Conservation (phyloP, 1,140 invertebrate genomes). For the Caenorhabditis tropicalis region DNA sequence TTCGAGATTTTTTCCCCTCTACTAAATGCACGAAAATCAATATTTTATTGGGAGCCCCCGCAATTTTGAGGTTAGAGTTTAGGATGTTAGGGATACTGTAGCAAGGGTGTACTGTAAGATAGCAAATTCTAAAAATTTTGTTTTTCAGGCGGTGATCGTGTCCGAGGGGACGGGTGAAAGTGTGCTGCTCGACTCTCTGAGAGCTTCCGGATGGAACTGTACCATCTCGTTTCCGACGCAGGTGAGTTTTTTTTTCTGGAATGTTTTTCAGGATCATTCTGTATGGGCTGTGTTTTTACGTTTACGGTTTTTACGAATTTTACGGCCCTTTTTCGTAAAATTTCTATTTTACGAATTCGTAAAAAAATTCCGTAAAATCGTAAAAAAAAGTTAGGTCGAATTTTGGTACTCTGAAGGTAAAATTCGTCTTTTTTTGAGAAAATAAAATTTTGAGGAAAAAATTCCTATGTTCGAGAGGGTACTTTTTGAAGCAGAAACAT, state of each 20-base stretch:
- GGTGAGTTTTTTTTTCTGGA: neutral
- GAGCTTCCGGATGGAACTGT: conserved; percentile 31
- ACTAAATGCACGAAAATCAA: neutral
- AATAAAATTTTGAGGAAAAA: too few relatives aligned
- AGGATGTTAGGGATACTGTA: neutral
- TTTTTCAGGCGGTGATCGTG: conserved; percentile 45
- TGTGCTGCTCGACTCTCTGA: conserved; percentile 33
- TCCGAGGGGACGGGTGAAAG: conserved; percentile 26
- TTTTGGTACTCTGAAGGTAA: neutral
- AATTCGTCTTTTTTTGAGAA: too few relatives aligned
- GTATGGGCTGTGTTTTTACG: neutral
- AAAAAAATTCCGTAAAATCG: too few relatives aligned
- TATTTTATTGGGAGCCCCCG: conserved; percentile 7
- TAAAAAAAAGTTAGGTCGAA: too few relatives aligned
- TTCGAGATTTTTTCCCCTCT: too few relatives aligned
- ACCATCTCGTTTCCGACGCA: conserved; percentile 32
- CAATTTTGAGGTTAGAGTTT: neutral
- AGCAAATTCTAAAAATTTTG: neutral
- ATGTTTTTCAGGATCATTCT: neutral
- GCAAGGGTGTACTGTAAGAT: neutral
- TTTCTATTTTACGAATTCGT: too few relatives aligned
- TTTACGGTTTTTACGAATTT: neutral
- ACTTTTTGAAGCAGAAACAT: too few relatives aligned
- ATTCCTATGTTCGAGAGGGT: too few relatives aligned
- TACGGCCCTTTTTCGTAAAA: too few relatives aligned